Base-by-base conservation (phyloP, 2,888 invertebrate genomes). In the Pristionchus maxplancki region DNA sequence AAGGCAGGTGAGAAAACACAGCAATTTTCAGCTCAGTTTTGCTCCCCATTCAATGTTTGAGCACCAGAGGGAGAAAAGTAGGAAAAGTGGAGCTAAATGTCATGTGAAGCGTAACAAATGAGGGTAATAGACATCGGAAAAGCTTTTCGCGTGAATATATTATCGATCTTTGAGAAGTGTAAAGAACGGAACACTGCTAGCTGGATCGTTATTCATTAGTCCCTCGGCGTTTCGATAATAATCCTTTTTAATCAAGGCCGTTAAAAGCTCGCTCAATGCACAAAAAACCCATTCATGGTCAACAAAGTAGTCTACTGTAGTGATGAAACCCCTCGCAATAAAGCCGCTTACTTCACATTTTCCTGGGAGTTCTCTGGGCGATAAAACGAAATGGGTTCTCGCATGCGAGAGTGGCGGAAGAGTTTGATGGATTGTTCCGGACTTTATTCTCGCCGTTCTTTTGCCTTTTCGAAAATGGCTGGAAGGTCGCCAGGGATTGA, bases 381-480 rank as follows among this genome's bases (percentile, higher is more conserved):
- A 64, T 64, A 74, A 74, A 74, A 37, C 40, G 71, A 48, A 78
- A 40, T 44, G 40, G 20, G 48, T 48, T 48, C 78, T 78, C 28
- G 78, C 78, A 48, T 44, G 58, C 15, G 82, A 5, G 82, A 50
- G 48, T 40, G 20, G 20, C 15, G 28, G 62, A 85, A 17, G 37
- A 62, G n/a, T 24, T 58, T n/a, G 85, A 40, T 44, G 44, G 58
- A 85, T 58, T 6, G 28, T 15, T 81, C 5, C 40, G 48, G 37
- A 78, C 84, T 24, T 34, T 20, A 4, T 1, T n/a, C n/a, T n/a
- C n/a, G n/a, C n/a, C n/a, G 37, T 20, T 84, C 24, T 62, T 48
- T 48, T 28, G 37, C n/a, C 11, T 53, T 34, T 13, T 24, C 8
- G 53, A 58, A 84, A 53, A 62, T 34, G n/a, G 8, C 15, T 24